Evolutionary conservation across 2,797 vertebrate genomes (phyloP), one percentile per base, ranked within the genome.

Genomic region (Moxostoma hubbsi): DNA sequence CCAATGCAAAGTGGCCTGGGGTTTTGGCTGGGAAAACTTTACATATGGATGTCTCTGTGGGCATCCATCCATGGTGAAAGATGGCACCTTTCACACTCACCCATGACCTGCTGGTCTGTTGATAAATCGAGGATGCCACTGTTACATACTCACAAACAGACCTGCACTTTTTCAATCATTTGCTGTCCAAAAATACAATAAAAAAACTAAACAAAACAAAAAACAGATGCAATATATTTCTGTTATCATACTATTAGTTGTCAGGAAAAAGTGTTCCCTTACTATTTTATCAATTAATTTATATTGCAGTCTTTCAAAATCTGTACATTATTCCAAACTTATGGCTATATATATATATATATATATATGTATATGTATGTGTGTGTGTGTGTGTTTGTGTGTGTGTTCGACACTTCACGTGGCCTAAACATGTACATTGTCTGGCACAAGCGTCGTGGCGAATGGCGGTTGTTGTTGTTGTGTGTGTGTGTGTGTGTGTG

Each of bases 91-190:
- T 89, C 88, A 88, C 75, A 77, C 83, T 85, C 86, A 82, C 85
- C 85, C 73, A 36, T 63, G 86, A 89, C 93, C 91, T 16, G 88
- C 92, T 91, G 93, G 70, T 90, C 16, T 15, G 57, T 86, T 93
- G 93, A 94, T 93, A 82, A 90, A 94, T 94, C 74, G 89, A 79
- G 72, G 82, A 84, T 83, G 86, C 83, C 87, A 80, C 53, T n/a
- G 8, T 75, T 47, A 82, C 86, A 70, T 87, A 51, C 51, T 57
- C 49, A 7, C 63, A 53, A 15, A 51, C 47, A 70, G 66, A 54
- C 46, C 47, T 3, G 10, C 78, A 10, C 64, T 1, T 2, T 12
- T 8, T 61, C 45, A 57, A 13, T 53, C 46, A 46, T 62, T 76
- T 72, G 47, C 36, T 63, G 65, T 64, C 43, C 73, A 57, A 72